These are phyloP conservation scores for Trypoxylus dichotomus DNA, from an alignment of 1,140 invertebrate genomes.

Conservation along the genomic window DNA sequence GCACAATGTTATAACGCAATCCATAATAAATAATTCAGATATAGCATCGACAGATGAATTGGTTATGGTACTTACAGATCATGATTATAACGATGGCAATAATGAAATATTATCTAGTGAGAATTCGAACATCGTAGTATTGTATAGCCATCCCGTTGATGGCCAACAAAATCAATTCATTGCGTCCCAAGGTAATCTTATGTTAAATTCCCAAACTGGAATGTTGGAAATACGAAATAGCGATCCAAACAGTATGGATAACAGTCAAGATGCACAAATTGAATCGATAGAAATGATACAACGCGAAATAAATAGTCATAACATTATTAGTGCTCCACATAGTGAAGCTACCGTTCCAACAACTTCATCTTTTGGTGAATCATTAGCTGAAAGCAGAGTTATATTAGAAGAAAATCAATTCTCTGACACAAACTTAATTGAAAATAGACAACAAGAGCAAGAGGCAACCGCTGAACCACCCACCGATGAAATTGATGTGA, in stretches of 20 bases:
- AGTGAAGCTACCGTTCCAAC: background rate
- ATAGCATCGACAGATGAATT: slow-evolving; percentile 51
- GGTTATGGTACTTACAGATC: slow-evolving; percentile 53
- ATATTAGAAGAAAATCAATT: background rate
- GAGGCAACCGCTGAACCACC: slow-evolving; percentile 8
- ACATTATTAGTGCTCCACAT: background rate
- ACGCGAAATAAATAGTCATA: slow-evolving; percentile 39
- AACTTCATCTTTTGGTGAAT: background rate
- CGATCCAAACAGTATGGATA: slow-evolving; percentile 25
- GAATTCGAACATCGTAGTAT: slow-evolving; percentile 63
- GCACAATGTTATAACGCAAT: slow-evolving; percentile 32
- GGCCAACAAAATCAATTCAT: slow-evolving; percentile 58
- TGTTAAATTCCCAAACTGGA: slow-evolving; percentile 59
- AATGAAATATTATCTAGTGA: slow-evolving; percentile 52
- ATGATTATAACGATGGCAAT: slow-evolving; percentile 51
- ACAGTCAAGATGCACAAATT: slow-evolving; percentile 38
- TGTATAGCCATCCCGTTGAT: slow-evolving; percentile 62
- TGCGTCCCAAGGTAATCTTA: slow-evolving; percentile 54
- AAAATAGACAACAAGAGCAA: background rate
- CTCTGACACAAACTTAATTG: background rate
- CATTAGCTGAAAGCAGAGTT: background rate
- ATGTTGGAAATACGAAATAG: slow-evolving; percentile 54
- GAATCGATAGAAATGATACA: slow-evolving; percentile 54
- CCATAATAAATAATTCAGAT: slow-evolving; percentile 37
- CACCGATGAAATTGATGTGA: slow-evolving; percentile 4